Conservation (phyloP, 53 echinoderm and acorn worm species). For the Arbacia lixula region DNA sequence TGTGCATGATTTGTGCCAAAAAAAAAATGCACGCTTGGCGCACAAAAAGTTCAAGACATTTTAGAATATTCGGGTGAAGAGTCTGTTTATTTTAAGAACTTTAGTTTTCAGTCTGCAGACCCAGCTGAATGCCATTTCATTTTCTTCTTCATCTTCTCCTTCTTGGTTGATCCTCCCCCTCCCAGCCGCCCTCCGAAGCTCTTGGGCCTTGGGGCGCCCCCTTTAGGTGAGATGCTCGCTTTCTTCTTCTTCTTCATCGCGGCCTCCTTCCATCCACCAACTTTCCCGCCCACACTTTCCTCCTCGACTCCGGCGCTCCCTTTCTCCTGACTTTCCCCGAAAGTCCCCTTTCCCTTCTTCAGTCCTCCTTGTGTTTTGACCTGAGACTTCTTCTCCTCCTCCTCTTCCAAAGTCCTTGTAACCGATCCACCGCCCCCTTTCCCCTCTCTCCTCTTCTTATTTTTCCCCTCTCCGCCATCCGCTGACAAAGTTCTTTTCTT, state of each 20-base stretch:
- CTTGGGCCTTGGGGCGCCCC: slow-evolving; percentile 8
- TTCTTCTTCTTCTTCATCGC: slow-evolving; percentile 43
- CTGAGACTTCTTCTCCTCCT: background rate
- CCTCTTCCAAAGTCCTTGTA: background rate
- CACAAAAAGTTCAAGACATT: too few relatives aligned
- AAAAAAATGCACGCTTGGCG: too few relatives aligned
- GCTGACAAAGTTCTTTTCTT: background rate
- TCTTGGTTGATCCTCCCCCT: slow-evolving; percentile 6
- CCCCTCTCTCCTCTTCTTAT: background rate
- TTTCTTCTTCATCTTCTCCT: slow-evolving; percentile 32
- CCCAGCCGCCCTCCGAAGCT: slow-evolving; percentile 17
- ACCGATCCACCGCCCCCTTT: background rate
- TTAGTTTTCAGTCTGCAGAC: slow-evolving; percentile 25
- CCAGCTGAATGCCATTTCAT: slow-evolving; percentile 37
- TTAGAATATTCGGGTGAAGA: too few relatives aligned
- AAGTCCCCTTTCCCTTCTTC: background rate
- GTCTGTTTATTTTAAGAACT: too few relatives aligned
- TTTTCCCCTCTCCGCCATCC: slow-evolving; percentile 4
- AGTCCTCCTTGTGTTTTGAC: background rate
- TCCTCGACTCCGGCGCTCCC: too few relatives aligned
- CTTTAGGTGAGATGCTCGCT: slow-evolving; percentile 16
- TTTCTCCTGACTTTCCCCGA: background rate
- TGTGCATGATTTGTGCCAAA: too few relatives aligned
- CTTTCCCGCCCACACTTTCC: background rate
- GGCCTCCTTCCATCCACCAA: slow-evolving; percentile 1